These are phyloP conservation scores for Lepilemur ruficaudatus DNA, from an alignment of 2,797 vertebrate genomes.

Conservation along the genomic window DNA sequence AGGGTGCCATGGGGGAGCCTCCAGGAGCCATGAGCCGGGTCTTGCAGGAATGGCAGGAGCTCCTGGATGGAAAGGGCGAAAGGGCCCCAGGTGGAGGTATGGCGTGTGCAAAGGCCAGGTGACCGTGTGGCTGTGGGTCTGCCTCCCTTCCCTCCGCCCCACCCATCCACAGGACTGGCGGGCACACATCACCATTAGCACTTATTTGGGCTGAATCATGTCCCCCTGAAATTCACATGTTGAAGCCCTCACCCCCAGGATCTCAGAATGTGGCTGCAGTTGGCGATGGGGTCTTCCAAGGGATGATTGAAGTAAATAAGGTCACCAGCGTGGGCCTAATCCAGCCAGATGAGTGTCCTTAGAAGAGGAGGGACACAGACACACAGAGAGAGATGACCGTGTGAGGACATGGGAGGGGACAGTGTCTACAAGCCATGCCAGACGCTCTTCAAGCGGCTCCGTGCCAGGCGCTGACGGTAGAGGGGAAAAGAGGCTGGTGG, in stretches of 20 bases:
- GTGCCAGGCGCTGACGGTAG: too few relatives aligned
- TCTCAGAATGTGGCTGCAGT: background rate
- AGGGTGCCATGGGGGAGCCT: background rate
- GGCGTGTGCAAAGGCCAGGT: background rate
- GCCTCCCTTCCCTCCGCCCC: background rate
- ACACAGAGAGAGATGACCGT: accelerated
- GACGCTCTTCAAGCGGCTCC: background rate
- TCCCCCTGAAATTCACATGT: background rate
- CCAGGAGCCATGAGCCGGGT: background rate
- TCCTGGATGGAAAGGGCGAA: background rate
- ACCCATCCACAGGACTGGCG: background rate
- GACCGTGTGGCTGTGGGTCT: too few relatives aligned
- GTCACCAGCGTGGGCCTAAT: too few relatives aligned
- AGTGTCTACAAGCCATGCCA: too few relatives aligned
- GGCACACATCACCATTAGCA: background rate
- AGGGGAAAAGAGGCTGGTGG: accelerated
- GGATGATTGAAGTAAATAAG: accelerated
- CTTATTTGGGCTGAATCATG: background rate
- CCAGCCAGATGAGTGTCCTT: background rate
- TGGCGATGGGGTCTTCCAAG: background rate
- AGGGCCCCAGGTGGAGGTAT: background rate
- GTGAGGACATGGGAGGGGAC: background rate
- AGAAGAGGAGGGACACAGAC: background rate
- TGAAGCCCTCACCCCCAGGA: background rate
- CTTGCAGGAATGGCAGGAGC: background rate